Percentiles rank a stretch among this genome's conserved stretches.
Conservation (phyloP, 92 coral and sea anemone genomes). For the Epizoanthus stellaris region DNA sequence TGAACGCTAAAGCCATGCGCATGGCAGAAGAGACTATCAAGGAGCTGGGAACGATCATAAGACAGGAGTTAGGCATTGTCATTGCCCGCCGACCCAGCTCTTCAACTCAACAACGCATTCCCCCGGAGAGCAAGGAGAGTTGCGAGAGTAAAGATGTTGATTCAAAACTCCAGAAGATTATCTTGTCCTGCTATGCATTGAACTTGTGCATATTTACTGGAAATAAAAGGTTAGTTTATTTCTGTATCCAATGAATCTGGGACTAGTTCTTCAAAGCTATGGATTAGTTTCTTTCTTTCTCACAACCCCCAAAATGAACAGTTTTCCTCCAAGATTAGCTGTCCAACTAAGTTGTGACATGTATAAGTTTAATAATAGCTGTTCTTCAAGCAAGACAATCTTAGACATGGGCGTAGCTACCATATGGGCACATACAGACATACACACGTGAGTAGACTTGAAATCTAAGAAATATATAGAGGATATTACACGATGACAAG, state of each 20-base stretch:
- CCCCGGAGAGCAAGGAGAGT: background rate
- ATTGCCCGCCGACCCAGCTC: slow-evolving; percentile 22
- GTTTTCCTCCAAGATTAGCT: background rate
- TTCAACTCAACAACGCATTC: background rate
- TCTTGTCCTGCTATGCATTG: slow-evolving; percentile 72
- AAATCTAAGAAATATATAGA: no score
- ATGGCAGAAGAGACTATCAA: slow-evolving; percentile 83
- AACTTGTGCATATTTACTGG: slow-evolving; percentile 87
- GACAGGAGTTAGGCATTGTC: slow-evolving; percentile 50
- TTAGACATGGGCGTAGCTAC: no score
- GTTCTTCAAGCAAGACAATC: no score
- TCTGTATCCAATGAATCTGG: no score
- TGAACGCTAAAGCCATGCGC: slow-evolving; percentile 94
- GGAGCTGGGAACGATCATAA: slow-evolving; percentile 76
- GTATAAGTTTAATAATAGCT: no score
- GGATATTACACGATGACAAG: no score
- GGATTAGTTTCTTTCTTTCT: background rate
- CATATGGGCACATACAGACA: no score
- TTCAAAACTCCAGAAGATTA: slow-evolving; percentile 68
- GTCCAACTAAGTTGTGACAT: background rate
- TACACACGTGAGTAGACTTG: no score
- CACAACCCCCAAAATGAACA: background rate
- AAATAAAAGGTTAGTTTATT: slow-evolving; percentile 63
- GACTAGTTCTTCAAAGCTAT: no score
- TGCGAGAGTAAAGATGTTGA: slow-evolving; percentile 43